Evolutionary conservation across 2,113 vertebrate genomes (phyloP), one percentile per base, ranked within the genome.

Genomic region (Varanus salvator): DNA sequence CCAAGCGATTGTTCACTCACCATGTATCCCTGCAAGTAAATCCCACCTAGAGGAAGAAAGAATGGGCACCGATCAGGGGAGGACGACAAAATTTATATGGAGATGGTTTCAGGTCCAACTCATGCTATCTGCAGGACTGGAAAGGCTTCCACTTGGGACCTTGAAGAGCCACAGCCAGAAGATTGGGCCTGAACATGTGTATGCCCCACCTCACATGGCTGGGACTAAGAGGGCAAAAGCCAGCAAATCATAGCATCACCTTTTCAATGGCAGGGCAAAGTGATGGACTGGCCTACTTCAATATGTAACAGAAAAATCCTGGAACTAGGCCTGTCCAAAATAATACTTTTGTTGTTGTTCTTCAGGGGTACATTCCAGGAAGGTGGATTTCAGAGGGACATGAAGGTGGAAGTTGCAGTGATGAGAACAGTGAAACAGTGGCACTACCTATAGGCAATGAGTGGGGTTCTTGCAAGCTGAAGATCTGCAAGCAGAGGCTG

Each of bases 11-110:
- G 98, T 90, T 99, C 98, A 71, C 93, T 97, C 34, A 98, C 98
- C 38, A 64, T 96, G 85, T 99, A 99, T 0, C 98, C 98, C 86
- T 99, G 98, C 6, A 99, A 96, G 92, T 98, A 99, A 81, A 99
- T 97, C 60, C 98, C 98, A 90, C 98, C 98, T 99, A 85, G 3
- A 90, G 19, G 92, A 57, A 90, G 76, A 54, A 91, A 93, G 38
- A 31, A 6, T 27, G 9, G 17, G 3, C 29, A 52, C 29, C 27
- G 3, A 2, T 77, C 21, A 77, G 29, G 14, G 12, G n/a, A 69
- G 14, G 77, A 23, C 9, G 15, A 52, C 44, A 54, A 3, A 78
- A 2, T 87, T 48, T 66, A 9, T 19, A 74, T 50, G 38, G 3
- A 66, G 74, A 50, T 66, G 34, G 34, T 50, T 9, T 27, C 74